Conservation (phyloP, 1,140 invertebrate genomes). For the Archivesica marissinica region DNA sequence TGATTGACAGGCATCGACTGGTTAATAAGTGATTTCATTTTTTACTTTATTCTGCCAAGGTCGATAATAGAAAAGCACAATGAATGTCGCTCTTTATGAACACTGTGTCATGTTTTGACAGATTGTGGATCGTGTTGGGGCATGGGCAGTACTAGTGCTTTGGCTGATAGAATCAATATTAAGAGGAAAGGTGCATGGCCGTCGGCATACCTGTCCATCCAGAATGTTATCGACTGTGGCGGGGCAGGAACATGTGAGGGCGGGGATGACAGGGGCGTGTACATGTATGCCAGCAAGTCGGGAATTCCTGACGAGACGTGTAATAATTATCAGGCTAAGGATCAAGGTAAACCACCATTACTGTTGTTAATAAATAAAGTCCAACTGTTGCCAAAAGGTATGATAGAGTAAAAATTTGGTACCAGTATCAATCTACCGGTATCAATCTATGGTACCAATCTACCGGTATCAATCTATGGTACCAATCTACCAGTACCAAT, state of each 20-base stretch:
- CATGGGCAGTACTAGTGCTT: slow-evolving; percentile 84
- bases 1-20: no score
- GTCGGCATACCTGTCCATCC: slow-evolving; percentile 84
- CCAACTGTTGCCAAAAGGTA: no score
- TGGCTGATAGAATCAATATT: slow-evolving; percentile 86
- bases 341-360: slow-evolving; percentile 84
- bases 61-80: no score
- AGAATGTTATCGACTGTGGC: slow-evolving; percentile 85
- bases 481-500: no score
- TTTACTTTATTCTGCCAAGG: no score
- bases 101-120: slow-evolving; percentile 65
- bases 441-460: no score
- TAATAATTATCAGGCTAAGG: slow-evolving; percentile 86
- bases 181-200: slow-evolving; percentile 84
- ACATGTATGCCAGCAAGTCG: slow-evolving; percentile 83
- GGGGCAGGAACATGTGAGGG: slow-evolving; percentile 83
- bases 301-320: slow-evolving; percentile 86
- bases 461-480: no score
- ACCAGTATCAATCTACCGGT: no score
- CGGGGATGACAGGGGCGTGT: slow-evolving; percentile 83
- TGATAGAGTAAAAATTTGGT: no score
- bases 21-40: no score
- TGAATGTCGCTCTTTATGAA: neutral
- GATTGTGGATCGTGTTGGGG: slow-evolving; percentile 86
- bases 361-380: no score